Conservation (phyloP, 2,888 invertebrate genomes). For the Tiliacea citrago region DNA sequence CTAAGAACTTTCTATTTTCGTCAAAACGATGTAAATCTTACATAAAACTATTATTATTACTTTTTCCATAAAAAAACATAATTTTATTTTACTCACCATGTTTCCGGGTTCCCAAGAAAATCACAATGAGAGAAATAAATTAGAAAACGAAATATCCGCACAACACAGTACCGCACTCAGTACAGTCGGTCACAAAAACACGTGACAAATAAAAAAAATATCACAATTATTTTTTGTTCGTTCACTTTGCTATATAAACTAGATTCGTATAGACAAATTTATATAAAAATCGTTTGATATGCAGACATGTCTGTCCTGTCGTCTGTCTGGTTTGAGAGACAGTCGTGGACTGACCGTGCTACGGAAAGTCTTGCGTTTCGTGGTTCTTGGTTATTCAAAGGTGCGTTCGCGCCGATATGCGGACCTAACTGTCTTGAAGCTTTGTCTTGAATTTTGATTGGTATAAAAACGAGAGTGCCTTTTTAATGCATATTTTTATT, state of each 20-base stretch:
- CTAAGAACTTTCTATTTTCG: conserved; percentile 65
- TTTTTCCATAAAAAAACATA: not conserved
- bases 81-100: conserved; percentile 83
- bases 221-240: conserved; percentile 55
- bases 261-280: conserved; percentile 66
- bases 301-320: conserved; percentile 80
- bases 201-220: conserved; percentile 54
- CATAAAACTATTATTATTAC: not conserved
- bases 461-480: conserved; percentile 85
- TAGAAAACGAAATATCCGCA: conserved; percentile 72
- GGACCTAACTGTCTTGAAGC: conserved; percentile 87
- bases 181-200: conserved; percentile 66
- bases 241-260: conserved; percentile 71
- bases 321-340: conserved; percentile 86
- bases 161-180: conserved; percentile 66
- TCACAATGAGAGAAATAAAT: conserved; percentile 69
- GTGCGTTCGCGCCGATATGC: conserved; percentile 82
- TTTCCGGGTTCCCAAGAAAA: conserved; percentile 74
- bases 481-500: conserved; percentile 65
- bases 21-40: conserved; percentile 10
- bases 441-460: conserved; percentile 85
- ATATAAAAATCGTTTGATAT: conserved; percentile 68
- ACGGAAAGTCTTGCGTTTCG: conserved; percentile 80
- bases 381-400: conserved; percentile 82
- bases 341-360: conserved; percentile 85